A percentile compares a stretch with the other conserved stretches of the same genome.
phyloP scores from a whole-genome alignment of 1,140 invertebrate species.

The Pentalonia nigronervosa region DNA sequence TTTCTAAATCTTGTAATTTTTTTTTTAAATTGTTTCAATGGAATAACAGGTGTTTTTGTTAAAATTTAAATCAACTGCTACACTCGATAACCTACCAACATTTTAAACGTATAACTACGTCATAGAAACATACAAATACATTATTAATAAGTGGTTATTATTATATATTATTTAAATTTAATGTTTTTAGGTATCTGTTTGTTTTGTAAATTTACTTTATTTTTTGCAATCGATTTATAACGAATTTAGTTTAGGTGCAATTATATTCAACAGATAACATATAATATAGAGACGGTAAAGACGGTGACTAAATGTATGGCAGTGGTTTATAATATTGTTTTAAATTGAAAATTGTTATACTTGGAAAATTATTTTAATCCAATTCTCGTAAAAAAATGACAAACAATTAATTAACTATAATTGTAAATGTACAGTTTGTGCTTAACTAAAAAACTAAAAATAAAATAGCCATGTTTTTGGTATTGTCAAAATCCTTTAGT shows the following conservation, averaged over 20 bases:
- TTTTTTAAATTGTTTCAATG: too few relatives aligned
- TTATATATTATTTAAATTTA: too few relatives aligned
- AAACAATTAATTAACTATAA: background rate
- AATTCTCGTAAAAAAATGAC: background rate
- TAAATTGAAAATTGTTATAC: background rate
- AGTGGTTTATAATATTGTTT: background rate
- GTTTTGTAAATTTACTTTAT: background rate
- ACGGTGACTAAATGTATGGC: background rate
- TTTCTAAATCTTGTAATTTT: background rate
- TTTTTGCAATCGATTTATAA: background rate
- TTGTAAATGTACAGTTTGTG: background rate
- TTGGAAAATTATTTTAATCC: background rate
- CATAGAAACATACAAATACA: too few relatives aligned
- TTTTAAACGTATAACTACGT: too few relatives aligned
- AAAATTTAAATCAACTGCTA: background rate
- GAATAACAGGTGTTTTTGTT: background rate
- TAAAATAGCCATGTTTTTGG: background rate
- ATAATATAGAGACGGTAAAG: background rate
- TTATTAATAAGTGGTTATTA: too few relatives aligned
- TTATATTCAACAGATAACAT: background rate
- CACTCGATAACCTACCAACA: background rate
- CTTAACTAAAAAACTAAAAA: background rate
- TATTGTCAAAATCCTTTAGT: background rate
- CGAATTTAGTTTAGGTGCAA: background rate
- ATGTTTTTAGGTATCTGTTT: too few relatives aligned